These are phyloP conservation scores for Sinella curviseta DNA, from an alignment of 1,140 invertebrate species.

Conservation along the genomic window DNA sequence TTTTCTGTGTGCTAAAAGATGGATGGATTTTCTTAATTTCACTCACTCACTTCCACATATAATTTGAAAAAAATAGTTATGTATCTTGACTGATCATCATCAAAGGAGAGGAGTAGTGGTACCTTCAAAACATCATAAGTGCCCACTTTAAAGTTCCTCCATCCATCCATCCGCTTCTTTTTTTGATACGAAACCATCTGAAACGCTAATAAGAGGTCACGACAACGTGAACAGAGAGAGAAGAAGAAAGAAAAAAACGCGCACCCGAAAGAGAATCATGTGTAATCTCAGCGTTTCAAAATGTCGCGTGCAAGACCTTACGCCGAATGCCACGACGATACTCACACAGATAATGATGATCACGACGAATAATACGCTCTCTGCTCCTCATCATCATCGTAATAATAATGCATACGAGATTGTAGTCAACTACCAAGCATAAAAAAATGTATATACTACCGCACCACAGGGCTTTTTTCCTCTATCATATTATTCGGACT, in stretches of 20 bases:
- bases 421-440: too few relatives aligned
- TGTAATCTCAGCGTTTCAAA: background rate
- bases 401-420: background rate
- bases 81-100: too few relatives aligned
- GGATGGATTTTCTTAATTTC: background rate
- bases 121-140: background rate
- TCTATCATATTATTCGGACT: too few relatives aligned
- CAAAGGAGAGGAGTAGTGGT: background rate
- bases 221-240: background rate
- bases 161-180: too few relatives aligned
- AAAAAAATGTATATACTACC: too few relatives aligned
- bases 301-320: constrained; percentile 25
- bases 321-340: constrained; percentile 9
- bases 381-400: background rate
- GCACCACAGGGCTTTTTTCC: background rate
- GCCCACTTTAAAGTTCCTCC: constrained; percentile 9
- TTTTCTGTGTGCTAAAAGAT: background rate
- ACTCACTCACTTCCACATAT: too few relatives aligned
- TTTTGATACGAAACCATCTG: too few relatives aligned
- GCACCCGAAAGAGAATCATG: too few relatives aligned
- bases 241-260: too few relatives aligned
- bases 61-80: too few relatives aligned
- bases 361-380: background rate
- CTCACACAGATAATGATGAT: background rate
- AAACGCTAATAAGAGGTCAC: constrained; percentile 18